Evolutionary conservation across 2,113 vertebrate genomes (phyloP).

Genomic region (Rhynchopsitta pachyrhyncha): DNA sequence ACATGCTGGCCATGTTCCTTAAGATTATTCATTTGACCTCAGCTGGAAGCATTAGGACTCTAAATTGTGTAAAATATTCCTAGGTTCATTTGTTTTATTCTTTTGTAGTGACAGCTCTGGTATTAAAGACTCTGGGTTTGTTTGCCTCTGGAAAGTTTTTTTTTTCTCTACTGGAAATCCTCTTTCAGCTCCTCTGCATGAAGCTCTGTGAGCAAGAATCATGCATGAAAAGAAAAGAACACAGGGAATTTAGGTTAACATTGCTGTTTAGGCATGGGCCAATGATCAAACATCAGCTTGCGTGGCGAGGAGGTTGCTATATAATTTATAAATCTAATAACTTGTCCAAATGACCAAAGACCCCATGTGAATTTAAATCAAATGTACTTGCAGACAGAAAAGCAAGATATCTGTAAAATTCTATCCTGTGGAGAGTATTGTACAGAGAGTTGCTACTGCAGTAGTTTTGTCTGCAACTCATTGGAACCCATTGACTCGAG

Average conservation of each 20-base stretch:
- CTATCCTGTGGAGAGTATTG: not conserved
- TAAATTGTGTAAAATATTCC: constrained; percentile 18
- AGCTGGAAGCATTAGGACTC: not conserved
- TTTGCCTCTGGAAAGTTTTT: not conserved
- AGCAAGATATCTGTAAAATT: not conserved
- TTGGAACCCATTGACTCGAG: not conserved
- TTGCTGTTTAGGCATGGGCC: not conserved
- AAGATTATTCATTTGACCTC: not conserved
- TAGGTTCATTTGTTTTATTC: constrained; percentile 4
- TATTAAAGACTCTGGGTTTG: not conserved
- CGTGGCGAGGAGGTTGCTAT: not conserved
- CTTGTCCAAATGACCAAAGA: not conserved
- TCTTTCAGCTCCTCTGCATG: not conserved
- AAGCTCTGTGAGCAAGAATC: constrained; percentile 20
- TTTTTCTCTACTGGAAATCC: not conserved
- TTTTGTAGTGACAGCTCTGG: not conserved
- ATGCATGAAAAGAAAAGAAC: constrained; percentile 24
- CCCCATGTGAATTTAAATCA: not conserved
- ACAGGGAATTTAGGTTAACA: constrained; percentile 7
- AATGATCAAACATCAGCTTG: constrained; percentile 32
- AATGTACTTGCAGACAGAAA: not conserved
- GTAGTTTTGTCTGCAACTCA: not conserved
- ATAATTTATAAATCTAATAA: not conserved
- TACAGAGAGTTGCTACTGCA: not conserved
- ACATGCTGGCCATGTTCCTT: not conserved